These are phyloP conservation scores for Nothoprocta perdicaria DNA, from an alignment of 2,113 vertebrate species.

Conservation along the genomic window DNA sequence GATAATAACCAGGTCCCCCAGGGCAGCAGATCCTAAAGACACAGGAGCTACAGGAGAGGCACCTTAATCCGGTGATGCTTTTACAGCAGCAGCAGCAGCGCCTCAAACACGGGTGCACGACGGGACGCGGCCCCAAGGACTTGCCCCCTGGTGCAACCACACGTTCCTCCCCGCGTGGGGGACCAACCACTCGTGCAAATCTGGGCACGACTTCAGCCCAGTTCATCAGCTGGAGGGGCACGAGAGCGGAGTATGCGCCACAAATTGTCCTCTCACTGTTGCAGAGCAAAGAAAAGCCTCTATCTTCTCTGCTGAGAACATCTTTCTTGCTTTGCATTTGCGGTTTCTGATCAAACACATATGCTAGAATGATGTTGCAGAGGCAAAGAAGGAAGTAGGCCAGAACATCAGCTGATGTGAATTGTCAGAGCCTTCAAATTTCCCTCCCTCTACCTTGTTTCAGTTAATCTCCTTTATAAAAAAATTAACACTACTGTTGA, in stretches of 20 bases:
- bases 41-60: neutral
- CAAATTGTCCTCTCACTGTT: neutral
- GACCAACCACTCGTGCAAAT: neutral
- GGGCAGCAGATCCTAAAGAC: neutral
- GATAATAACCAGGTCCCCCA: conserved; percentile 17
- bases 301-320: neutral
- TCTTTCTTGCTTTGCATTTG: neutral
- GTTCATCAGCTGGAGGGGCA: neutral
- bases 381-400: neutral
- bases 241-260: fast-evolving
- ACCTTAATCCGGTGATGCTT: neutral
- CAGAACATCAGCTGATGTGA: neutral
- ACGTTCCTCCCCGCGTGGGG: fast-evolving
- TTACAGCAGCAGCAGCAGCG: neutral
- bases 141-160: neutral
- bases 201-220: neutral
- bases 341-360: neutral
- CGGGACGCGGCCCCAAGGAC: neutral
- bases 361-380: neutral
- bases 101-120: neutral
- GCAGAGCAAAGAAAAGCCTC: neutral
- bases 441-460: neutral
- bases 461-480: neutral
- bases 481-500: neutral
- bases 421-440: neutral